Conservation (phyloP, 2,888 invertebrate genomes). For the Lymantria monacha region DNA sequence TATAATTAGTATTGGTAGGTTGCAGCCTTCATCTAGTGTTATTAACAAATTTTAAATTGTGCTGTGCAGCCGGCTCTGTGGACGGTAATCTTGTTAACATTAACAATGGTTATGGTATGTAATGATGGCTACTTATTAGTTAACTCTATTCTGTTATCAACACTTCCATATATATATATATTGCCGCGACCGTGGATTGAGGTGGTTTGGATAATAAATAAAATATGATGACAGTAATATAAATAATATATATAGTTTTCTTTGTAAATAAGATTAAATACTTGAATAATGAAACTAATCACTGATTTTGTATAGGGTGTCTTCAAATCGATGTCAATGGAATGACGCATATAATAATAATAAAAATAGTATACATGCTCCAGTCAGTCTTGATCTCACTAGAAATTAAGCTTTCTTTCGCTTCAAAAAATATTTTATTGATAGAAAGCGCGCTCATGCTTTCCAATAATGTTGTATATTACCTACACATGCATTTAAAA, state of each 20-base stretch:
- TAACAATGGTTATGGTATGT: constrained; percentile 14
- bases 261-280: constrained; percentile 11
- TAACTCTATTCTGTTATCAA: constrained; percentile 39
- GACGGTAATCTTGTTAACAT: constrained; percentile 27
- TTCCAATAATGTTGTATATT: not conserved
- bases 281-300: constrained; percentile 26
- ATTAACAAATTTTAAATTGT: not conserved
- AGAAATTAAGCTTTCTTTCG: not conserved
- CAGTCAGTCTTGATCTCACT: constrained; percentile 56
- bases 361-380: constrained; percentile 53
- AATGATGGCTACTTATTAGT: constrained; percentile 48
- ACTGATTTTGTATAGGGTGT: constrained; percentile 23
- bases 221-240: constrained; percentile 38
- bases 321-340: constrained; percentile 38
- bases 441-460: constrained; percentile 45
- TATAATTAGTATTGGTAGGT: not conserved
- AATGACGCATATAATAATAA: constrained; percentile 19
- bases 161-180: constrained; percentile 54
- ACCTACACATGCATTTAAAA: too few relatives aligned
- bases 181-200: constrained; percentile 59
- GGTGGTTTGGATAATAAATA: constrained; percentile 43
- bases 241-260: constrained; percentile 15
- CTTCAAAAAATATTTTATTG: not conserved
- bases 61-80: constrained; percentile 38
- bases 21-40: too few relatives aligned